Evolutionary conservation across 2,797 vertebrate genomes (phyloP).

Genomic region (Valencia hispanica): DNA sequence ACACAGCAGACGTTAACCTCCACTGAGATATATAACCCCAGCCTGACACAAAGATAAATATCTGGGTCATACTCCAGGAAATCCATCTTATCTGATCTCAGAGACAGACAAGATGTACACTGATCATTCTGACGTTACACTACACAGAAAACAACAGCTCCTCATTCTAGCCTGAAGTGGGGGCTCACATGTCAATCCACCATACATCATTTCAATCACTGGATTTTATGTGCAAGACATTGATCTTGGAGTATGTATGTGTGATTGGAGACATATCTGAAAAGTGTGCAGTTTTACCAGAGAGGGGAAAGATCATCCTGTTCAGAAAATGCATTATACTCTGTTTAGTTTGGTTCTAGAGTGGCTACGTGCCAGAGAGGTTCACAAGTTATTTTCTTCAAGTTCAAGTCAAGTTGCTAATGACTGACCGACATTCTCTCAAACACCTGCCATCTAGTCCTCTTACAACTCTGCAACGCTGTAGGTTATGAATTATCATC

Average conservation of each 20-base stretch:
- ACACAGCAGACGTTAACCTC: constrained; percentile 58
- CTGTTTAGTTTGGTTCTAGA: background rate
- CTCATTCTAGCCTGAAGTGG: constrained; percentile 18
- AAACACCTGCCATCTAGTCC: background rate
- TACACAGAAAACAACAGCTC: constrained; percentile 14
- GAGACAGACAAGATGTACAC: constrained; percentile 53
- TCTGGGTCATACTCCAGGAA: constrained; percentile 64
- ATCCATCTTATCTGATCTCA: constrained; percentile 60
- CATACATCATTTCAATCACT: constrained; percentile 17
- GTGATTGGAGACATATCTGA: background rate
- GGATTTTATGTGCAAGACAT: background rate
- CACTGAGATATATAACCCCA: constrained; percentile 54
- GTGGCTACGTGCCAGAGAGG: background rate
- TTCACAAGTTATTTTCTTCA: constrained; percentile 1
- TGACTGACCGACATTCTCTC: background rate
- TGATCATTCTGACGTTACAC: constrained; percentile 43
- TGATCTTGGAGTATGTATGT: background rate
- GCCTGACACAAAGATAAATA: constrained; percentile 62
- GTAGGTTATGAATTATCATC: background rate
- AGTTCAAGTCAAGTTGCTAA: background rate
- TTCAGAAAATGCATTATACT: background rate
- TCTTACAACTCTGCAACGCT: background rate
- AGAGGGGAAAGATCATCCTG: background rate
- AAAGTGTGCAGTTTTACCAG: background rate
- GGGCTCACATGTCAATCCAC: constrained; percentile 34